Percentiles rank a stretch among this genome's conserved stretches.
phyloP scores from a whole-genome alignment of 2,888 invertebrate species.

The Alloplasta piceator region DNA sequence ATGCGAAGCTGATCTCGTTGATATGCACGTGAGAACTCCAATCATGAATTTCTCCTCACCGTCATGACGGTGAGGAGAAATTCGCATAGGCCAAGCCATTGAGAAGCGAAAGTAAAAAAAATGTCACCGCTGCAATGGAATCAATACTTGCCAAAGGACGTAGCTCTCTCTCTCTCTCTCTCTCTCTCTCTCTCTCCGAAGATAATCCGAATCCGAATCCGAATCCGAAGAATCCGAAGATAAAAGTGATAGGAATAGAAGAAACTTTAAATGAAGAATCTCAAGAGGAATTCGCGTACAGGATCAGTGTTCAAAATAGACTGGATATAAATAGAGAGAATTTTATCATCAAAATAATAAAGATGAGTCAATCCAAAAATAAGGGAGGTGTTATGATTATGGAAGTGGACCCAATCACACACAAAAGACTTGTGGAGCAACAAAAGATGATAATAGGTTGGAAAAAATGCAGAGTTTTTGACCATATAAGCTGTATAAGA shows the following conservation, averaged over 20 bases:
- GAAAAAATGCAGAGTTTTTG: conserved; percentile 20
- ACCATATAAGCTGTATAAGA: conserved; percentile 16
- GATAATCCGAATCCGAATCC: too few species aligned
- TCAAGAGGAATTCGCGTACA: not conserved
- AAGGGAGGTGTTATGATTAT: conserved; percentile 2
- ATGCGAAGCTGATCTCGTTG: conserved; percentile 82
- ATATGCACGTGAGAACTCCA: conserved; percentile 75
- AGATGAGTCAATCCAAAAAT: not conserved
- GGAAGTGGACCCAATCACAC: conserved; percentile 8
- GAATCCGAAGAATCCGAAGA: not conserved
- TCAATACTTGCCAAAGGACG: too few species aligned
- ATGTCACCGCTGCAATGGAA: too few species aligned
- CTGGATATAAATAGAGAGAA: not conserved
- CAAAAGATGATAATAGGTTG: conserved; percentile 29
- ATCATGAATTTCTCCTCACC: too few species aligned
- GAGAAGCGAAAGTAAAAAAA: conserved; percentile 75
- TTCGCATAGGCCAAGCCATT: conserved; percentile 78
- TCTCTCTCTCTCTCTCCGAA: too few species aligned
- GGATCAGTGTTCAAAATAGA: conserved; percentile 15
- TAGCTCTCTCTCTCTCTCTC: too few species aligned
- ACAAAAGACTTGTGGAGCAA: not conserved
- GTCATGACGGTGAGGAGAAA: conserved; percentile 81
- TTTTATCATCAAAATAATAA: not conserved
- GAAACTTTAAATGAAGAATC: not conserved
- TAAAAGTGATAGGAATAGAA: conserved; percentile 10